Base-by-base conservation (phyloP, 2,113 vertebrate genomes). In the Gallinago undulata region DNA sequence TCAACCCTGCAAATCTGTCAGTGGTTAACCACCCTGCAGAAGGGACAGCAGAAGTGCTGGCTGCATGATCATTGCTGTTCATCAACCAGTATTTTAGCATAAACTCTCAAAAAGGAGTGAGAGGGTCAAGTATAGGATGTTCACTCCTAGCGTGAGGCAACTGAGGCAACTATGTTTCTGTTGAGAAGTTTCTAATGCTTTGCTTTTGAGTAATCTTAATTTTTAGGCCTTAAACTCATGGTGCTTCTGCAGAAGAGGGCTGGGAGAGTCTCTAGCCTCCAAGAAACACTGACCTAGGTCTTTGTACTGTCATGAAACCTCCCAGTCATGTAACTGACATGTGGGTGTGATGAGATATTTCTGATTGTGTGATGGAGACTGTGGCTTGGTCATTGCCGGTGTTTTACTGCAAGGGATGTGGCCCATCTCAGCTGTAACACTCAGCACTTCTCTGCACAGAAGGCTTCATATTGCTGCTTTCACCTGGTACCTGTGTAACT, bases 391-490 rank as follows among this genome's bases (percentile, higher is more conserved):
- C 21, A 1, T 7, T 83, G 57, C 35, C 28, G 9, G 18, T 35
- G 22, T 55, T 70, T 47, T 18, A 6, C 45, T 83, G 59, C 25
- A 35, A 51, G 19, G 31, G 19, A 13, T 8, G 55, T n/a, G 68
- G 11, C 56, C 53, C 4, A 1, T 22, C 0, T 11, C 30, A 19
- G 23, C 70, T 45, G 50, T 19, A 14, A 39, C 0, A 0, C 64
- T 74, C 35, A 45, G 10, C 10, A 0, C 45, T 84, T 30, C 13
- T 16, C 63, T 24, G 47, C 57, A 30, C 31, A 22, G 16, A 63
- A 11, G 33, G 10, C 22, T 47, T 45, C 2, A 1, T 15, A 6
- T 10, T 43, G 23, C 7, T 10, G 5, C 37, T 87, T 59, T 57
- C 47, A 63, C 18, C 87, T 84, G 41, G 5, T 19, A 31, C 62